These are phyloP conservation scores for Alethe diademata DNA, from an alignment of 2,113 vertebrate species.

Conservation along the genomic window DNA sequence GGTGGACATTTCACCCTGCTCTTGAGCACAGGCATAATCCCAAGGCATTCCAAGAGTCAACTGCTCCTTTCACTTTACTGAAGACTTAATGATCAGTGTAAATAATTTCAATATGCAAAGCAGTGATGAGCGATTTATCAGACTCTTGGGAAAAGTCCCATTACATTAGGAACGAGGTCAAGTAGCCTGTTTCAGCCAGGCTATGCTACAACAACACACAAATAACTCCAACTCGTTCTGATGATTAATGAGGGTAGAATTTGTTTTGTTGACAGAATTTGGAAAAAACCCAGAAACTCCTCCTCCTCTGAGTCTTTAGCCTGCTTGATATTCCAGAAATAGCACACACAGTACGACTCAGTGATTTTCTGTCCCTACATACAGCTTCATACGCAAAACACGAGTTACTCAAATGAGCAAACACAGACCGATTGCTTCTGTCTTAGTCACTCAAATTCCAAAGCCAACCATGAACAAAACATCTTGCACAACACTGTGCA, in stretches of 20 bases:
- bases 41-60: background rate
- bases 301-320: background rate
- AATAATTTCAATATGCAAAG: background rate
- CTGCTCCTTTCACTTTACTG: background rate
- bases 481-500: background rate
- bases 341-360: background rate
- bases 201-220: background rate
- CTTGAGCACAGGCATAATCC: background rate
- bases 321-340: constrained; percentile 13
- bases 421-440: background rate
- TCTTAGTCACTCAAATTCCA: background rate
- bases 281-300: background rate
- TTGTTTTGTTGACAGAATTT: constrained; percentile 38
- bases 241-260: background rate
- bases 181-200: background rate
- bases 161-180: background rate
- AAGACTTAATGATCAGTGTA: background rate
- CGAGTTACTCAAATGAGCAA: background rate
- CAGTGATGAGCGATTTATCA: background rate
- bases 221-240: background rate
- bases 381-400: background rate
- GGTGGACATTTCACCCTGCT: background rate
- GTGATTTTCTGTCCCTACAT: background rate
- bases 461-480: background rate
- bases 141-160: background rate